These are phyloP conservation scores for Lepetodrilus schrolli DNA, from an alignment of 2,888 invertebrate genomes.

Conservation along the genomic window DNA sequence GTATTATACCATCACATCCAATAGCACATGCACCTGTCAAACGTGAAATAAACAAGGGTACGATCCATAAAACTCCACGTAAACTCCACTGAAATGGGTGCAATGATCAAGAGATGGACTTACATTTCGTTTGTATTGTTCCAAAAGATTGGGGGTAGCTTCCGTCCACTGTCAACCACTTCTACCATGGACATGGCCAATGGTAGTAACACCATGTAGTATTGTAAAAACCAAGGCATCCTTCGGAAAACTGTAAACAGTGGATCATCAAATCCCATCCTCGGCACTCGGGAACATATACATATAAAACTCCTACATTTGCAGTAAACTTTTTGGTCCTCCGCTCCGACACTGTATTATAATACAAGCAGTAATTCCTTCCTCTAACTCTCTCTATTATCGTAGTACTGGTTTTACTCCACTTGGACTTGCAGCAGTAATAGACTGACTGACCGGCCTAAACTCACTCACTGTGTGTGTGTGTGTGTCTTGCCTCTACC, in stretches of 20 bases:
- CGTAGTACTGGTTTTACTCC: background rate
- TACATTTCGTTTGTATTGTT: constrained; percentile 40
- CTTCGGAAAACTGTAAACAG: constrained; percentile 18
- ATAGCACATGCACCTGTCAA: background rate
- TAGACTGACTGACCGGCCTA: background rate
- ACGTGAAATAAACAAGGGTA: background rate
- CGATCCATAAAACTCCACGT: background rate
- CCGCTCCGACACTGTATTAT: no score
- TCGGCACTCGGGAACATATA: background rate
- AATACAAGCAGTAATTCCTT: no score
- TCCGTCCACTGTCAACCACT: constrained; percentile 36
- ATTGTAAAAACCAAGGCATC: constrained; percentile 41
- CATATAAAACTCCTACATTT: background rate
- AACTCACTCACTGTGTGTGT: background rate
- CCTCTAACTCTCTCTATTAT: no score
- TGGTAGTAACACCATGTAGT: constrained; percentile 34
- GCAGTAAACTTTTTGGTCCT: background rate
- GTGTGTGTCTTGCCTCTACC: no score
- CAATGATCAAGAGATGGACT: constrained; percentile 23
- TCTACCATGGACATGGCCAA: constrained; percentile 38
- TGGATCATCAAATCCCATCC: constrained; percentile 1
- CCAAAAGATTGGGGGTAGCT: constrained; percentile 35
- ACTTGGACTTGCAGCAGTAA: no score
- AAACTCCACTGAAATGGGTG: background rate
- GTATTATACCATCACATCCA: no score